Conservation (phyloP, 2,797 vertebrate species). For the Acipenser oxyrinchus region DNA sequence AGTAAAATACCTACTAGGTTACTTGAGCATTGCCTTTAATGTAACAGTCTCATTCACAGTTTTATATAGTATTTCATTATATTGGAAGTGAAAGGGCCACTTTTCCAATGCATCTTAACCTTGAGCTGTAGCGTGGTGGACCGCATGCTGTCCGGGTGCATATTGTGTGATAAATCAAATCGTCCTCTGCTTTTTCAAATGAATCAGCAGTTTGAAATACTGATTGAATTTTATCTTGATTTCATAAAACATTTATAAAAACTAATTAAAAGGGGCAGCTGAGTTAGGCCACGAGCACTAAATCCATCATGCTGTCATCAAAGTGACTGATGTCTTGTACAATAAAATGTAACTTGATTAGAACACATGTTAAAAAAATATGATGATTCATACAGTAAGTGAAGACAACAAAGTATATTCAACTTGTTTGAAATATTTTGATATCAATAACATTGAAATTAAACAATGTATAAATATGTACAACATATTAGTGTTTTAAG, state of each 20-base stretch:
- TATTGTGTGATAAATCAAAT: constrained; percentile 53
- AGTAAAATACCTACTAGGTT: too few relatives aligned
- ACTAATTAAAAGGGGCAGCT: constrained; percentile 59
- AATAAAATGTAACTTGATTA: constrained; percentile 51
- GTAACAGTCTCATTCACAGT: too few relatives aligned
- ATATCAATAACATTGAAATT: background rate
- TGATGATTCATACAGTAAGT: constrained; percentile 18
- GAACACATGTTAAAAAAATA: constrained; percentile 13
- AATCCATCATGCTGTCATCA: constrained; percentile 55
- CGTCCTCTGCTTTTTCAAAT: constrained; percentile 37
- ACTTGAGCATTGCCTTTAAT: too few relatives aligned
- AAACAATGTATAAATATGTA: too few relatives aligned
- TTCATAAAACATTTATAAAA: constrained; percentile 69
- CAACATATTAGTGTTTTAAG: too few relatives aligned
- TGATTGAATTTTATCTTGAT: constrained; percentile 60
- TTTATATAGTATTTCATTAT: too few relatives aligned
- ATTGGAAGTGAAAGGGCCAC: background rate
- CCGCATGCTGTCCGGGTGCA: constrained; percentile 30
- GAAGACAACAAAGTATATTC: background rate
- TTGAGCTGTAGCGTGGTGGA: constrained; percentile 42
- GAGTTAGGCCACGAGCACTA: constrained; percentile 46
- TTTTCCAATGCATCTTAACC: constrained; percentile 41
- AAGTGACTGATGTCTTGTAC: constrained; percentile 41
- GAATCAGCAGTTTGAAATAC: constrained; percentile 51
- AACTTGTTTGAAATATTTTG: background rate